Conservation (phyloP, 2,113 vertebrate species). For the Otolemur garnettii region DNA sequence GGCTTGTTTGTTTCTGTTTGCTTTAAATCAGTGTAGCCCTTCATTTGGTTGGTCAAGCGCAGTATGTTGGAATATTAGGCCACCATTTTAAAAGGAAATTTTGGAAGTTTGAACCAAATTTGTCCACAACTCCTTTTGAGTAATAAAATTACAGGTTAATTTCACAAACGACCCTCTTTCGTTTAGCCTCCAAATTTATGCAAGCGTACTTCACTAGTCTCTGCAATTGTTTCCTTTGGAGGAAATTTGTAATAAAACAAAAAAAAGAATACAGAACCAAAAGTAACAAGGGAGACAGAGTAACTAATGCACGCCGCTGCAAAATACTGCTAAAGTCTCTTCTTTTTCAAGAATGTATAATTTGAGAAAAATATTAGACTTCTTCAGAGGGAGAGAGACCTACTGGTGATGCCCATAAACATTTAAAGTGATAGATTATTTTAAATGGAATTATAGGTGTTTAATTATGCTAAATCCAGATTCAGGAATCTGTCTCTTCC, state of each 20-base stretch:
- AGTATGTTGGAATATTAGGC: constrained; percentile 61
- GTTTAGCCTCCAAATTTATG: neutral
- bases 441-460: constrained; percentile 81
- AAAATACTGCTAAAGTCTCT: constrained; percentile 84
- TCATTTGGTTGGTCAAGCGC: constrained; percentile 21
- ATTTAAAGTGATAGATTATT: constrained; percentile 80
- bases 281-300: constrained; percentile 74
- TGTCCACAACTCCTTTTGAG: constrained; percentile 49
- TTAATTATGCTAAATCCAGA: constrained; percentile 84
- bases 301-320: neutral
- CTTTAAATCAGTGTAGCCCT: constrained; percentile 63
- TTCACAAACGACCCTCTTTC: constrained; percentile 69
- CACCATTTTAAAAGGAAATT: constrained; percentile 81
- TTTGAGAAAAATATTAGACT: constrained; percentile 88
- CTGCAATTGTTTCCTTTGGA: constrained; percentile 72
- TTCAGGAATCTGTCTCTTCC: constrained; percentile 85
- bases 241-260: constrained; percentile 84
- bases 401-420: constrained; percentile 78
- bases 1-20: constrained; percentile 37
- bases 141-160: constrained; percentile 66
- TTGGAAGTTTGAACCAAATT: constrained; percentile 73
- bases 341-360: constrained; percentile 82
- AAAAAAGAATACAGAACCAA: constrained; percentile 88
- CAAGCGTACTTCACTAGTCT: constrained; percentile 60
- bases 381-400: constrained; percentile 83